Conservation (phyloP, 2,888 invertebrate species). For the Dendrolimus pini region DNA sequence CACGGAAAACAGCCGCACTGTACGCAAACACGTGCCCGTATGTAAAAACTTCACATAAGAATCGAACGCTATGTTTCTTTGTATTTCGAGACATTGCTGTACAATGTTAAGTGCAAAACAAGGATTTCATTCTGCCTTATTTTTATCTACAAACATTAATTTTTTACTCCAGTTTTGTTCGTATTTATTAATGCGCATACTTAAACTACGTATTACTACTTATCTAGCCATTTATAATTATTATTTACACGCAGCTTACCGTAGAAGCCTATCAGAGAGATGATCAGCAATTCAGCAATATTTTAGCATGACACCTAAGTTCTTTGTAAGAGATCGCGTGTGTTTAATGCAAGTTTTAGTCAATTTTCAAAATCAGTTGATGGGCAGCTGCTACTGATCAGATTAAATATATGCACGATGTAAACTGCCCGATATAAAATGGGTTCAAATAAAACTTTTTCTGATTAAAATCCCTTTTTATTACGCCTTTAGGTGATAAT, state of each 20-base stretch:
- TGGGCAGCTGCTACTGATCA: slow-evolving; percentile 41
- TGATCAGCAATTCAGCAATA: slow-evolving; percentile 2
- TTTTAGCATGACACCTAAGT: slow-evolving; percentile 4
- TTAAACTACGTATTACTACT: too few species aligned
- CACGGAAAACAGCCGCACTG: slow-evolving; percentile 64
- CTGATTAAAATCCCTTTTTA: not conserved
- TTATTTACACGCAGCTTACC: too few species aligned
- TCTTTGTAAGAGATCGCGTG: slow-evolving; percentile 10
- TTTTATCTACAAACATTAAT: not conserved
- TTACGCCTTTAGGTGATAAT: too few species aligned
- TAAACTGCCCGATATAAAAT: too few species aligned
- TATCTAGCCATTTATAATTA: too few species aligned
- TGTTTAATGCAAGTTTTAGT: slow-evolving; percentile 45
- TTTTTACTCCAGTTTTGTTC: too few species aligned
- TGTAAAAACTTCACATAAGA: slow-evolving; percentile 55
- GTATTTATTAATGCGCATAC: too few species aligned
- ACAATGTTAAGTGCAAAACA: not conserved
- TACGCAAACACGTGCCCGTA: slow-evolving; percentile 64
- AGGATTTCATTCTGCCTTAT: not conserved
- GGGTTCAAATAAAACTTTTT: too few species aligned
- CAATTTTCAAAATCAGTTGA: slow-evolving; percentile 47
- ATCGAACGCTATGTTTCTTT: slow-evolving; percentile 40
- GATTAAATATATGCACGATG: too few species aligned
- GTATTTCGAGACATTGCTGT: slow-evolving; percentile 11
- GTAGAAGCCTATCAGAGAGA: too few species aligned